Base-by-base conservation (phyloP, 1,140 invertebrate genomes). In the Zaprionus capensis region DNA sequence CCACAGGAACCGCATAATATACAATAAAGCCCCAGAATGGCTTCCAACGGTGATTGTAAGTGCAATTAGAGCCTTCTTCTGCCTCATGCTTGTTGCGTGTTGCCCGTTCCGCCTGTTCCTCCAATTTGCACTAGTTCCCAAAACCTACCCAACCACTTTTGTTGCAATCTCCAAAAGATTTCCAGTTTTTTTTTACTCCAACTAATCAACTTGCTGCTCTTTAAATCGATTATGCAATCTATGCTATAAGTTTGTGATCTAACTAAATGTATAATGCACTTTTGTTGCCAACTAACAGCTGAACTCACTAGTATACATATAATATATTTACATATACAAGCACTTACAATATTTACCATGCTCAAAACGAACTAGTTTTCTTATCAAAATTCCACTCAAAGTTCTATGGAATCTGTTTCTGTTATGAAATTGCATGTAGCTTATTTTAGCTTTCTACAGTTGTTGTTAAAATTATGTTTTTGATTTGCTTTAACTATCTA, bases 11-110 rank as follows among this genome's bases (percentile, higher is more conserved):
- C 84, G 53, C 84, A 87, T 78, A 59, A 88, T 80, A 72, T 71
- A 70, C 56, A 76, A 34, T 57, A 55, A 17, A 61, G 57, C 63
- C 66, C 81, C 72, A 90, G 75, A 71, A 90, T 90, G 85, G 85
- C 85, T 70, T 73, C 81, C 76, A 82, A 82, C 61, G 85, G 85
- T 85, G 67, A 85, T 82, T 90, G 85, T 90, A 90, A 90, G 85
- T 85, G 71, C 51, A 75, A 49, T 62, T 65, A 20, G 17, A 26
- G 73, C 58, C 31, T 58, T 36, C 41, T 46, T 14, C 17, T 51
- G 38, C 46, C 57, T 73, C 66, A n/a, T 70, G 59, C 51, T 53
- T 57, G 65, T 49, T 31, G 20, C 46, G 46, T 46, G 41, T 44
- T 64, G 53, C 51, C 59, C 57, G 49, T 36, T n/a, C 53, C 46